A percentile compares a stretch with the other conserved stretches of the same genome.
These are phyloP conservation scores for Drosophila sucinea DNA, from an alignment of 1,140 invertebrate species.

Conservation along the genomic window DNA sequence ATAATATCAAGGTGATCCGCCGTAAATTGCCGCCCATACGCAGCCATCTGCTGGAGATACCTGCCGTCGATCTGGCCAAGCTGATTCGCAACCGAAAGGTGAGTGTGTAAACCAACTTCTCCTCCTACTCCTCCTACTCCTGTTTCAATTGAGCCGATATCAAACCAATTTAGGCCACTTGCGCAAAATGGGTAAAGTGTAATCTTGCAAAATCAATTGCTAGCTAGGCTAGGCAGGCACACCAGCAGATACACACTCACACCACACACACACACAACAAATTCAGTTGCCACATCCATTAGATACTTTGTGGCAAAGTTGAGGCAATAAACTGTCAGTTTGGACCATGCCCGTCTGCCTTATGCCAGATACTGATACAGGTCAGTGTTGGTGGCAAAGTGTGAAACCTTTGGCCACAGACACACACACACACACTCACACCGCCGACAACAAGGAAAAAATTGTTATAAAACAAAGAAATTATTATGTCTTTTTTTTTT, in stretches of 20 bases:
- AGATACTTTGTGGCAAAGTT: slow-evolving; percentile 58
- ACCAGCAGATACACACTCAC: slow-evolving; percentile 1
- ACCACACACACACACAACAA: slow-evolving; percentile 1
- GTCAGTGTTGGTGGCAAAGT: slow-evolving; percentile 12
- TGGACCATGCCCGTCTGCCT: slow-evolving; percentile 25
- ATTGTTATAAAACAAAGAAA: slow-evolving; percentile 26
- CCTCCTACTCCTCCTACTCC: slow-evolving; percentile 7
- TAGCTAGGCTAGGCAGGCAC: not conserved
- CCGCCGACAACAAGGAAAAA: slow-evolving; percentile 27
- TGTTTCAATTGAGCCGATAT: not conserved
- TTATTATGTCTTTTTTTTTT: slow-evolving; percentile 16
- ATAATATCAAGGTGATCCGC: slow-evolving; percentile 87
- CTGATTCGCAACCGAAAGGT: slow-evolving; percentile 87
- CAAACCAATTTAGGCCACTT: slow-evolving; percentile 52
- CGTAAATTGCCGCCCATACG: slow-evolving; percentile 85
- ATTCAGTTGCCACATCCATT: slow-evolving; percentile 58
- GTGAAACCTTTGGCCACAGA: slow-evolving; percentile 34
- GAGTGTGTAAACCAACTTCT: slow-evolving; percentile 50
- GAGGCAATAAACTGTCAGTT: slow-evolving; percentile 30
- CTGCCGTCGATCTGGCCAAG: slow-evolving; percentile 85
- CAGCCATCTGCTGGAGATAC: slow-evolving; percentile 85
- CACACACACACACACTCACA: not conserved
- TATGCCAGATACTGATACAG: not conserved
- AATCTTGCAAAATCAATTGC: slow-evolving; percentile 67
- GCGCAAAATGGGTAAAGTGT: slow-evolving; percentile 48